Evolutionary conservation across 2,113 vertebrate species (phyloP), one percentile per base, ranked within the genome.

Genomic region (Actenoides lindsayi): DNA sequence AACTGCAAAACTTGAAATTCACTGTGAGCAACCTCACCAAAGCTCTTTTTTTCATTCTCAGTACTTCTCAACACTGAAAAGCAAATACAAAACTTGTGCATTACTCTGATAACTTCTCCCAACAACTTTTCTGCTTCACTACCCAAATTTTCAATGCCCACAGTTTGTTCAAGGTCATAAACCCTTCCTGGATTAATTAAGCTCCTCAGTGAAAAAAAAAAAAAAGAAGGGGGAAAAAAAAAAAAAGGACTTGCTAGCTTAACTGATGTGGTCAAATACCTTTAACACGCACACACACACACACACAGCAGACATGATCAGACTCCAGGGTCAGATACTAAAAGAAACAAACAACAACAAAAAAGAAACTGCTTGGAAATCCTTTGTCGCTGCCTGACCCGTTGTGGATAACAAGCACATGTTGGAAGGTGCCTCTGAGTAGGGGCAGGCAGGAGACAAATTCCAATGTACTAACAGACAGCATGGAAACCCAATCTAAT

Each of bases 111-210:
- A 96, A 89, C 78, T 96, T 96, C 84, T 96, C 94, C 85, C 91
- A 96, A 96, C 76, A 96, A 95, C 83, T 95, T 92, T 97, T 97
- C 95, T 95, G 91, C 94, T 95, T 96, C 93, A 11, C 94, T 96
- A 90, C 94, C 86, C 94, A 97, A 95, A 96, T 97, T 97, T 95
- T 97, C 92, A 95, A 92, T 96, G 94, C 89, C 76, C 89, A 92
- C 75, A 75, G 96, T 97, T 96, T 96, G 96, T 95, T 97, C 96
- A 96, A 96, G 94, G 95, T 96, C 96, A 95, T 94, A 97, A 97
- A 96, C 94, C 84, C 85, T 96, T 96, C 95, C 93, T 96, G 93
- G 96, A 97, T 97, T 97, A 95, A 97, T 97, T 97, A 97, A 96
- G 71, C 81, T 92, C 91, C 78, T 93, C 74, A 35, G 83, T 94